Conservation (phyloP, 2,888 invertebrate species). For the Drosophila dives region DNA sequence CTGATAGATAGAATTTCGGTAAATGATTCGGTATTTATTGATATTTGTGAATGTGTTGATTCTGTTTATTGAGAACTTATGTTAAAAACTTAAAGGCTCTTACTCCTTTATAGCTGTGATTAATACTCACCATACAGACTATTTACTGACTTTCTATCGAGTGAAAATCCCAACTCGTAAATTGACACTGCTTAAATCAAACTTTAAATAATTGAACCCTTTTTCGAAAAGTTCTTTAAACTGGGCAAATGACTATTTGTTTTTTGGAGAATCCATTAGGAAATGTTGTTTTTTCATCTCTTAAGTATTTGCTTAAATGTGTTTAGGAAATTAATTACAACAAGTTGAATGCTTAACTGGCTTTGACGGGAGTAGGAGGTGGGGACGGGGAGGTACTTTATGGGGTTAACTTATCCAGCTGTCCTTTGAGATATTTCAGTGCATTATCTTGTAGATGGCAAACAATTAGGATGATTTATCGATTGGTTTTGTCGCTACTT, state of each 20-base stretch:
- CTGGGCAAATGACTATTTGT: slow-evolving; percentile 16
- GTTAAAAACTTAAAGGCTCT: not conserved
- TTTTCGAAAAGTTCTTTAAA: slow-evolving; percentile 37
- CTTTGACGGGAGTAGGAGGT: not conserved
- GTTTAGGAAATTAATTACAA: not conserved
- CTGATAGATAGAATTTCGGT: not conserved
- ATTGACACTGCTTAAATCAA: slow-evolving; percentile 49
- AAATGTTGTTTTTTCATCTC: slow-evolving; percentile 30
- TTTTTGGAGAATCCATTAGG: slow-evolving; percentile 26
- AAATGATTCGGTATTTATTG: not conserved
- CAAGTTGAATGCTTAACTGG: not conserved
- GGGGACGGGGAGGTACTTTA: not conserved
- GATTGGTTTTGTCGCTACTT: slow-evolving; percentile 47
- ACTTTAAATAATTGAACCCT: not conserved
- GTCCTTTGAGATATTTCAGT: slow-evolving; percentile 14
- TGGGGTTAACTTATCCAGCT: slow-evolving; percentile 3
- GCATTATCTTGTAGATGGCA: slow-evolving; percentile 50
- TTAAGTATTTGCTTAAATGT: slow-evolving; percentile 28
- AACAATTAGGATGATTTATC: slow-evolving; percentile 76
- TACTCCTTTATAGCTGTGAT: accelerated
- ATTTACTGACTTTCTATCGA: slow-evolving; percentile 5
- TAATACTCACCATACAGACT: not conserved
- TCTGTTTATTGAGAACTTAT: not conserved
- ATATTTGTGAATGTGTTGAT: not conserved
- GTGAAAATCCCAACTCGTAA: slow-evolving; percentile 43